phyloP scores from a whole-genome alignment of 2,888 invertebrate genomes.

The Trichogramma dendrolimi region DNA sequence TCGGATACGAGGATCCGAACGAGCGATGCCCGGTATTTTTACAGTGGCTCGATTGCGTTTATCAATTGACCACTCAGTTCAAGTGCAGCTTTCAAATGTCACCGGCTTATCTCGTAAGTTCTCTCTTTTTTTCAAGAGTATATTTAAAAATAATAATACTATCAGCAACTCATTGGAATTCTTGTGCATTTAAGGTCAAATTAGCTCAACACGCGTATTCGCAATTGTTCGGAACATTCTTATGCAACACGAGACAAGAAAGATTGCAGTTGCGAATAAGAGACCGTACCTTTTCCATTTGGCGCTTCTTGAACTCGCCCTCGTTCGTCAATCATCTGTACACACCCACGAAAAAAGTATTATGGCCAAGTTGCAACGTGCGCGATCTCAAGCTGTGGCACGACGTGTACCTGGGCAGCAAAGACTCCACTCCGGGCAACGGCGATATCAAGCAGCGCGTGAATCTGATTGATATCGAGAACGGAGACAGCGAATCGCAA shows the following conservation, averaged over 20 bases:
- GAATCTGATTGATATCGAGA: slow-evolving; percentile 46
- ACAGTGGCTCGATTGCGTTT: slow-evolving; percentile 96
- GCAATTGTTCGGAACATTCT: slow-evolving; percentile 93
- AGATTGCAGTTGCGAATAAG: slow-evolving; percentile 62
- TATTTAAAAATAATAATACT: not conserved
- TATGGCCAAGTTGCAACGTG: slow-evolving; percentile 83
- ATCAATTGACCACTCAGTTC: slow-evolving; percentile 84
- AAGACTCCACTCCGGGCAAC: slow-evolving; percentile 46
- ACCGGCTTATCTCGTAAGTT: slow-evolving; percentile 80
- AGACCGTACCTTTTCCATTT: slow-evolving; percentile 76
- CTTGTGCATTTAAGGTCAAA: slow-evolving; percentile 69
- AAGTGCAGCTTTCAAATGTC: slow-evolving; percentile 95
- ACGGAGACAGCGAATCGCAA: slow-evolving; percentile 51
- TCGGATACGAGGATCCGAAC: slow-evolving; percentile 81
- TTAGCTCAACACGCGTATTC: slow-evolving; percentile 93
- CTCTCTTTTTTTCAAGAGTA: not conserved
- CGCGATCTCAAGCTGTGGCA: slow-evolving; percentile 81
- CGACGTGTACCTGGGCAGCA: slow-evolving; percentile 72
- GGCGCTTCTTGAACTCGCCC: slow-evolving; percentile 76
- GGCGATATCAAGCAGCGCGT: slow-evolving; percentile 51
- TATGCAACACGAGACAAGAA: slow-evolving; percentile 81
- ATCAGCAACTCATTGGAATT: not conserved
- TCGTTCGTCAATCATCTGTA: slow-evolving; percentile 86
- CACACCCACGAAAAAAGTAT: slow-evolving; percentile 61
- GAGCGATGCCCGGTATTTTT: slow-evolving; percentile 96